These are phyloP conservation scores for Natrix natrix DNA, from an alignment of 2,797 vertebrate genomes.

Conservation along the genomic window DNA sequence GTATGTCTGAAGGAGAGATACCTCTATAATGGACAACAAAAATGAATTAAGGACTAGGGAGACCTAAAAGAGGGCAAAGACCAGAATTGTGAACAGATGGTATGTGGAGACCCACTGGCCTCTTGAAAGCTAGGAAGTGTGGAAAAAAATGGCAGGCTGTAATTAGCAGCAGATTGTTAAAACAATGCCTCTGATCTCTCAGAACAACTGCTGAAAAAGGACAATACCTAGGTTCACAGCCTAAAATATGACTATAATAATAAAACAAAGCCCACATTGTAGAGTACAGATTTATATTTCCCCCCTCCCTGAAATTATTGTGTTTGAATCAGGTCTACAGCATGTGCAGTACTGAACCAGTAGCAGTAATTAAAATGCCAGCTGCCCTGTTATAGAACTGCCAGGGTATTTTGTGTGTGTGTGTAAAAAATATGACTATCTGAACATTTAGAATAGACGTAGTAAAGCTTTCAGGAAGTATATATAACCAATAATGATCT, in stretches of 20 bases:
- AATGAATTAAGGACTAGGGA: constrained; percentile 61
- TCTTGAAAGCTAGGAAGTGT: constrained; percentile 56
- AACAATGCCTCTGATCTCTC: constrained; percentile 57
- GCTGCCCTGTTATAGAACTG: constrained; percentile 51
- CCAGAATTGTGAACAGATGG: constrained; percentile 73
- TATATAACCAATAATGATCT: constrained; percentile 27
- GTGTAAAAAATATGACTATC: neutral
- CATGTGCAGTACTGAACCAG: constrained; percentile 33
- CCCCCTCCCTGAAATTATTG: constrained; percentile 45
- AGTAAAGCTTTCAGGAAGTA: constrained; percentile 36
- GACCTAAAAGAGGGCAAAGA: constrained; percentile 65
- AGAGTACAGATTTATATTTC: constrained; percentile 26
- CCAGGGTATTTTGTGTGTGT: neutral
- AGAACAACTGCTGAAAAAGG: constrained; percentile 68
- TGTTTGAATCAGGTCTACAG: constrained; percentile 54
- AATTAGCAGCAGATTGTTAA: constrained; percentile 68
- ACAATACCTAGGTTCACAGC: constrained; percentile 47
- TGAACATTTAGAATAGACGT: constrained; percentile 43
- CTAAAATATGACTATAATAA: constrained; percentile 55
- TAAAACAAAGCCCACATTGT: constrained; percentile 40
- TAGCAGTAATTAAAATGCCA: constrained; percentile 48
- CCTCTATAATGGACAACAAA: constrained; percentile 64
- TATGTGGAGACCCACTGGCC: constrained; percentile 54
- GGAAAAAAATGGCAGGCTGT: constrained; percentile 62
- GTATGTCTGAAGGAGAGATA: constrained; percentile 52